A percentile compares a stretch with the other conserved stretches of the same genome.
These are phyloP conservation scores for Nymphalis polychloros DNA, from an alignment of 2,888 invertebrate genomes.

Conservation along the genomic window DNA sequence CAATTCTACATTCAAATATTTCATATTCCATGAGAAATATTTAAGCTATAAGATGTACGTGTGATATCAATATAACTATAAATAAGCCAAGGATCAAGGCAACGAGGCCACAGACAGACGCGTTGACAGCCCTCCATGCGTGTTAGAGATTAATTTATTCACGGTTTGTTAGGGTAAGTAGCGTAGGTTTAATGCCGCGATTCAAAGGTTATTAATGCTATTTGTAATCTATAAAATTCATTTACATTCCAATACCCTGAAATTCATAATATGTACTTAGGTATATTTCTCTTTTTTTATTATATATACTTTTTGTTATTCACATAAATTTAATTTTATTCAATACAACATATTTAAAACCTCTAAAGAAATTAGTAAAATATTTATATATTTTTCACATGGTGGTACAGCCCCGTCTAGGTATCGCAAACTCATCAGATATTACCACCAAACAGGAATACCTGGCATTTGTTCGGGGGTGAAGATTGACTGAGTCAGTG, in stretches of 20 bases:
- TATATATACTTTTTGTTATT: too few relatives aligned
- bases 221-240: constrained; percentile 11
- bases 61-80: constrained; percentile 12
- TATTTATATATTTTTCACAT: too few relatives aligned
- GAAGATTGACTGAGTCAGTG: too few relatives aligned
- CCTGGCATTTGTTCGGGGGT: too few relatives aligned
- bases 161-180: constrained; percentile 41
- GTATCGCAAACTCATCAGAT: too few relatives aligned
- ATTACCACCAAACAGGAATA: too few relatives aligned
- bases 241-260: constrained; percentile 2
- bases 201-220: constrained; percentile 28
- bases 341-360: too few relatives aligned
- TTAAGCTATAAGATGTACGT: neutral
- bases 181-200: constrained; percentile 24
- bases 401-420: too few relatives aligned
- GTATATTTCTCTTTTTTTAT: too few relatives aligned
- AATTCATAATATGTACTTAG: neutral
- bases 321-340: too few relatives aligned
- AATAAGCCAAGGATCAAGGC: constrained; percentile 26
- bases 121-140: constrained; percentile 44
- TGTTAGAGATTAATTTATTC: constrained; percentile 47
- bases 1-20: too few relatives aligned
- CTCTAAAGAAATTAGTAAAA: too few relatives aligned
- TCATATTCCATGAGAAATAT: neutral
- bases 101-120: constrained; percentile 34